Percentiles rank a stretch among this genome's conserved stretches.
Evolutionary conservation across 2,797 vertebrate genomes (phyloP).

Genomic region (Coluber constrictor): DNA sequence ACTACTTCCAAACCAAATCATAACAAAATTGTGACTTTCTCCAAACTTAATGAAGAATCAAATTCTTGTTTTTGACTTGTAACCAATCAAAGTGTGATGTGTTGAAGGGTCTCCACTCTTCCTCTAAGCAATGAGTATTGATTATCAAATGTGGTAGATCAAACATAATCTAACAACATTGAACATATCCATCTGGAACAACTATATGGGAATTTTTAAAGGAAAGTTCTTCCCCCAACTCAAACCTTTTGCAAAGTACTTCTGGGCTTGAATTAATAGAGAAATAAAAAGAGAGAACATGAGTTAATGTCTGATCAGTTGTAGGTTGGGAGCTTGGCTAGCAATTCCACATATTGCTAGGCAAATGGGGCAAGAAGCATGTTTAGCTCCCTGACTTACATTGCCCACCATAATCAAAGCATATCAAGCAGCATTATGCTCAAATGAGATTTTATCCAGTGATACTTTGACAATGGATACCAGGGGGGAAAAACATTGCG

Average conservation of each 20-base stretch:
- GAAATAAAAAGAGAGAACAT: neutral
- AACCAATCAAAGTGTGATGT: neutral
- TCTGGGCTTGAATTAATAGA: neutral
- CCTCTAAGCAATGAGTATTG: neutral
- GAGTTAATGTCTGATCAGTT: neutral
- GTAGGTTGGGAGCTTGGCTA: neutral
- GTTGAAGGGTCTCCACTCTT: neutral
- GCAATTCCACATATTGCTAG: neutral
- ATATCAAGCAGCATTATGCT: neutral
- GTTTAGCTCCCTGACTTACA: neutral
- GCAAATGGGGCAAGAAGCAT: neutral
- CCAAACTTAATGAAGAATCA: neutral
- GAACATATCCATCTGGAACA: neutral
- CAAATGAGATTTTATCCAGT: neutral
- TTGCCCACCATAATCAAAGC: neutral
- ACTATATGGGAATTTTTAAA: neutral
- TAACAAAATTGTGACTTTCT: neutral
- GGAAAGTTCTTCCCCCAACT: neutral
- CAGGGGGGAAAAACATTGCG: neutral
- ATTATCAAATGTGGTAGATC: neutral
- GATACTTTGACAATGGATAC: neutral
- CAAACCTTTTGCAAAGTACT: neutral
- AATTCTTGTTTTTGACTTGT: neutral
- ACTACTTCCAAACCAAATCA: neutral
- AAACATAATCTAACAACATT: neutral